Evolutionary conservation across 2,797 vertebrate species (phyloP), one percentile per base, ranked within the genome.

Genomic region (Sebastes hubbsi): DNA sequence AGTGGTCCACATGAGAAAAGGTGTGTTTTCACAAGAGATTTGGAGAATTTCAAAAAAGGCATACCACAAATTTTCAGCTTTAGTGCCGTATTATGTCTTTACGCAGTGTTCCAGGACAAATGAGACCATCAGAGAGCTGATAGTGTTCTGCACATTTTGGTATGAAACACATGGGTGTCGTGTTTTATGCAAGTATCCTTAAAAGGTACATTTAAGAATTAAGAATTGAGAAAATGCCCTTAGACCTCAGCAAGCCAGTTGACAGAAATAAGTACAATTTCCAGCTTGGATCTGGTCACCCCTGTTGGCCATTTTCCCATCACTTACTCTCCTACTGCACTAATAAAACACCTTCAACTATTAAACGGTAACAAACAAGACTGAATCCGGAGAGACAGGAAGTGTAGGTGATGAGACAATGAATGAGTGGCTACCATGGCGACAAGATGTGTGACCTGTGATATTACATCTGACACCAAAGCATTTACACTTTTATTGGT

Each of bases 351-450:
- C 29, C 20, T 52, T 24, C 4, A 58, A 42, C 60, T 54, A 22
- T 22, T 32, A 12, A 72, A 46, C 60, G 61, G 13, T 27, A 75
- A n/a, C 34, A 38, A 46, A 68, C 24, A 64, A n/a, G 12, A 42
- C 13, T 58, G 24, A 74, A 20, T 34, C 14, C 25, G 69, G 34
- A 55, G 16, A 32, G 60, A 69, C 27, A 24, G 27, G 22, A 54
- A 73, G 46, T 70, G 66, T 2, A 58, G 34, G 30, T 67, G 59
- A 60, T 27, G 18, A 73, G n/a, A 34, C 13, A 65, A 59, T 75
- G n/a, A 66, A 54, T 46, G 49, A 49, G n/a, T 46, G 20, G 56
- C 56, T 75, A 25, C 72, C 27, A 79, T 67, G 72, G 72, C n/a
- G 75, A 76, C 29, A 20, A 16, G 24, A 65, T 55, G 42, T 60